phyloP scores from a whole-genome alignment of 1,140 invertebrate genomes.

The Batillaria attramentaria region DNA sequence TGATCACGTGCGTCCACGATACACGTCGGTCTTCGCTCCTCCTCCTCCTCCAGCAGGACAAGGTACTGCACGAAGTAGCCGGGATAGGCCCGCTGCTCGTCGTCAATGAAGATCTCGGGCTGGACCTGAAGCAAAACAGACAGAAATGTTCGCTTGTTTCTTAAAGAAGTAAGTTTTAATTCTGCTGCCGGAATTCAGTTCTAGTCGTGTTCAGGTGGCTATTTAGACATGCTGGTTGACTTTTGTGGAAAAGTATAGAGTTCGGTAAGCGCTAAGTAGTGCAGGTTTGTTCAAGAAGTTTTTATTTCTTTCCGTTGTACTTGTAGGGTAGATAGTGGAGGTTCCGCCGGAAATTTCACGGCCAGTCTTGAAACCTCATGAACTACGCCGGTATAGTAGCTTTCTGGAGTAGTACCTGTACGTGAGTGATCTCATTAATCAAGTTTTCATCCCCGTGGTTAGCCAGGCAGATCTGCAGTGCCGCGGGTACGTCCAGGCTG shows the following conservation, averaged over 20 bases:
- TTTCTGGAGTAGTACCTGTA: conserved; percentile 18
- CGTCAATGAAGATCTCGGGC: neutral
- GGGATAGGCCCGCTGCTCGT: neutral
- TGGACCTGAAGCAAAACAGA: neutral
- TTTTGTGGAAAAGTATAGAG: neutral
- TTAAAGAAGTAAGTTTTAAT: neutral
- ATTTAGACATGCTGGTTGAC: no score
- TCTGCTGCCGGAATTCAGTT: no score
- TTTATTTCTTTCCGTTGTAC: no score
- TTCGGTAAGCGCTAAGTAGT: neutral
- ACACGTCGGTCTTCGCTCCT: conserved; percentile 30
- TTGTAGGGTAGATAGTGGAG: no score
- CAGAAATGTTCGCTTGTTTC: neutral
- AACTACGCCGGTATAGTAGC: no score
- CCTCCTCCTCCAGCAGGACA: neutral
- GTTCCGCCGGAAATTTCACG: no score
- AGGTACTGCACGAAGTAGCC: neutral
- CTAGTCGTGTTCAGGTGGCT: no score
- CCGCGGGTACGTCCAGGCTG: neutral
- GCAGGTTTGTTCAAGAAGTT: no score
- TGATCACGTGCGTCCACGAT: conserved; percentile 33
- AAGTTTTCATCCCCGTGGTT: neutral
- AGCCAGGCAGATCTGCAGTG: neutral
- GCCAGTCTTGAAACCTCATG: no score
- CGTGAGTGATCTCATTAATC: neutral